Evolutionary conservation across 2,797 vertebrate species (phyloP).

Genomic region (Carcharodon carcharias): DNA sequence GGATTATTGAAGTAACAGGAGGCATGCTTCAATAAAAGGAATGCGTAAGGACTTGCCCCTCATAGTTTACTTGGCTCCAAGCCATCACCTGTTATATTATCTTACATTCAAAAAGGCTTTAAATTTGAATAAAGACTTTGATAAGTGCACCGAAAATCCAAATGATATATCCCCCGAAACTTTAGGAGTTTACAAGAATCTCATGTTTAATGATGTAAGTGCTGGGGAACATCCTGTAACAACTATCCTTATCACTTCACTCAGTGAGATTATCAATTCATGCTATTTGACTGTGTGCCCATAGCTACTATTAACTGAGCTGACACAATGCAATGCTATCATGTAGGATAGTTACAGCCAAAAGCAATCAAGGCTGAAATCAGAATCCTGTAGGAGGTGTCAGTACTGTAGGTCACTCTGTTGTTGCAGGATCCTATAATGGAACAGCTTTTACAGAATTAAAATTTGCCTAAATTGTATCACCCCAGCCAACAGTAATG

Average conservation of each 20-base stretch:
- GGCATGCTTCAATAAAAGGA: constrained; percentile 3
- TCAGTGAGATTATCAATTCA: background rate
- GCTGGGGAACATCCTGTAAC: background rate
- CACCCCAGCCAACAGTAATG: background rate
- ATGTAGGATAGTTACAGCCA: background rate
- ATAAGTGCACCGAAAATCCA: background rate
- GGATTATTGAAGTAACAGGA: background rate
- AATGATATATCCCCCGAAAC: background rate
- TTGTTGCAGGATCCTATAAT: background rate
- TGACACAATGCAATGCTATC: background rate
- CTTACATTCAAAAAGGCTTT: background rate
- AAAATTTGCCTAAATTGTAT: background rate
- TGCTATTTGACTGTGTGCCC: background rate
- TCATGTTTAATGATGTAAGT: background rate
- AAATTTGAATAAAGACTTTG: background rate
- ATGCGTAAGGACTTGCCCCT: background rate
- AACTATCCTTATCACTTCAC: background rate
- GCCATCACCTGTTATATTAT: background rate
- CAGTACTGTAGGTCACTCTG: background rate
- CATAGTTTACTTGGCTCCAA: background rate
- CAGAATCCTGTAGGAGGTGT: background rate
- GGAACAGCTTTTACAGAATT: background rate
- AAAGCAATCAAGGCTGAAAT: background rate
- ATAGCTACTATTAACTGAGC: background rate
- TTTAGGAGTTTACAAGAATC: background rate